Base-by-base conservation (phyloP, 1,140 invertebrate species). In the Apocrypta bakeri region DNA sequence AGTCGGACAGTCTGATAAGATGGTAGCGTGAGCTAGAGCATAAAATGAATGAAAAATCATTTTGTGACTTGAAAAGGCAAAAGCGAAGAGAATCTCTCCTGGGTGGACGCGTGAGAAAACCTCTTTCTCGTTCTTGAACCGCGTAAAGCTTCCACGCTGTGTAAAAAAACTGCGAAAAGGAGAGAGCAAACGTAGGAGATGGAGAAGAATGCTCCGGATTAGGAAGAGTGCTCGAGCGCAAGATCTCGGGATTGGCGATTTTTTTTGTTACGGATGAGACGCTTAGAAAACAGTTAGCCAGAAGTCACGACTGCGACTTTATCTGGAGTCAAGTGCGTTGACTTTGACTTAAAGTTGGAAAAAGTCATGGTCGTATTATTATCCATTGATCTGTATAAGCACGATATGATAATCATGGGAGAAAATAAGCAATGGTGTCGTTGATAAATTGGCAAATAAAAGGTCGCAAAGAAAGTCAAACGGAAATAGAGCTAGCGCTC, bases 121-220 rank as follows among this genome's bases (percentile, higher is more conserved):
- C 68, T 69, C 29, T 17, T 56, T 56, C 48, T 56, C 48, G 48
- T 56, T 56, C 48, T 56, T 21, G 21, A 56, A 17, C 42, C 42
- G 48, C 33, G 33, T 37, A 37, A 7, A 56, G 48, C 48, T 56
- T 56, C 48, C 48, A 56, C 29, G 68, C 29, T 12, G 68, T 29
- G 29, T 69, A 42, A 25, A 48, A 42, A 73, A n/a, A 9, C 25
- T 0, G 37, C 12, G 72, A 48, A 40, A 73, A 42, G 24, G 37
- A 42, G 40, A 42, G 40, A 56, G 48, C 48, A n/a, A 56, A 56
- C 48, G 6, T 21, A 21, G 25, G 72, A 42, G 72, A 73, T 29
- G 31, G 76, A 83, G 88, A 89, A 85, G 87, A 89, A 90, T 90
- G 88, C 86, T 85, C 76, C 78, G 86, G 88, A 89, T 90, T 90